These are phyloP conservation scores for Campoplex nolae DNA, from an alignment of 2,888 invertebrate species.

Conservation along the genomic window DNA sequence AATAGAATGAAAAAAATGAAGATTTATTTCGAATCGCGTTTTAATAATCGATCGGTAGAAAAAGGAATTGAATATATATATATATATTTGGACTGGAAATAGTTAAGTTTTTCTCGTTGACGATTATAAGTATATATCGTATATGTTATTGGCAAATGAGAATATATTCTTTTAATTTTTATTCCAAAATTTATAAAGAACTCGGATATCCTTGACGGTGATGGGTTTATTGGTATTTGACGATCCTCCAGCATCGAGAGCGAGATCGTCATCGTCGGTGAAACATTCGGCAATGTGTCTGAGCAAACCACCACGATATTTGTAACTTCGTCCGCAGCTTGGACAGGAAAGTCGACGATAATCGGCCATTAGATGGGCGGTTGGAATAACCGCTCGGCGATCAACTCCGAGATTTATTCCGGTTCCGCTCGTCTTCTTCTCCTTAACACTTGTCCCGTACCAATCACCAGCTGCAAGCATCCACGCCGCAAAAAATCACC, in stretches of 20 bases:
- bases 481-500: conserved; percentile 71
- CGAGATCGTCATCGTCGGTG: conserved; percentile 74
- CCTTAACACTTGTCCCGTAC: conserved; percentile 57
- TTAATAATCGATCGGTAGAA: not conserved
- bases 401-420: conserved; percentile 65
- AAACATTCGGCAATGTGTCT: conserved; percentile 83
- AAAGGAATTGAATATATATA: not conserved
- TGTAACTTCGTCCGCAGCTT: conserved; percentile 83
- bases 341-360: conserved; percentile 82
- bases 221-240: conserved; percentile 70
- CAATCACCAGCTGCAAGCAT: conserved; percentile 78
- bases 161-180: conserved; percentile 69
- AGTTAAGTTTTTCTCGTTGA: not conserved
- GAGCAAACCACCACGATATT: conserved; percentile 83
- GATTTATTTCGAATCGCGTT: too few species aligned
- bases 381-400: conserved; percentile 72
- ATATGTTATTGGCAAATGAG: not conserved
- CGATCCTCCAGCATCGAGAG: conserved; percentile 64
- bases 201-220: conserved; percentile 76
- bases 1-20: not conserved
- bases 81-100: not conserved
- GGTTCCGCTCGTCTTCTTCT: conserved; percentile 17
- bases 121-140: not conserved
- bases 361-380: conserved; percentile 78
- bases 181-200: conserved; percentile 79